Conservation (phyloP, 1,140 invertebrate species). For the Procambarus clarkii region DNA sequence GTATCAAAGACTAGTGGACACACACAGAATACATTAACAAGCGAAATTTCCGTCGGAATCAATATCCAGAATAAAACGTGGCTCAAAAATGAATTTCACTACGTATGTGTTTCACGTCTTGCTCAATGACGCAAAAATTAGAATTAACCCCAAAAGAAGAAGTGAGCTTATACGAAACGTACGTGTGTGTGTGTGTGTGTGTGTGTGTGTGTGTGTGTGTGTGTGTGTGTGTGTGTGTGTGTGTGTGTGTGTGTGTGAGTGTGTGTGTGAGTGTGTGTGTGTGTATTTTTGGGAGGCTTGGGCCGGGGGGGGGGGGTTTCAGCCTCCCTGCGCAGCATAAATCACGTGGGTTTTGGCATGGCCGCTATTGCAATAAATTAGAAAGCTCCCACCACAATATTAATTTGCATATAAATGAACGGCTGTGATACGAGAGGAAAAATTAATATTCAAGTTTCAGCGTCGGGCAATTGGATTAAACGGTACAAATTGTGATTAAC, state of each 20-base stretch:
- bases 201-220: too few relatives aligned
- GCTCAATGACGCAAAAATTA: too few relatives aligned
- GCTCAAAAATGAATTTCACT: too few relatives aligned
- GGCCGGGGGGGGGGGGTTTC: background rate
- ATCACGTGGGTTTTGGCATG: conserved; percentile 68
- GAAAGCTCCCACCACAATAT: conserved; percentile 66
- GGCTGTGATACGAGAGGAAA: conserved; percentile 64
- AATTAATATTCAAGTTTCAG: conserved; percentile 68
- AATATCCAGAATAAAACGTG: too few relatives aligned
- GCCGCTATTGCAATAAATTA: conserved; percentile 69
- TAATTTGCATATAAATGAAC: conserved; percentile 72
- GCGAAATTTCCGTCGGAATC: too few relatives aligned
- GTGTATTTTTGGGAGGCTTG: background rate
- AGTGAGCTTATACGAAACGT: too few relatives aligned
- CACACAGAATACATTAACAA: too few relatives aligned
- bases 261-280: background rate
- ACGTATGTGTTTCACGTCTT: too few relatives aligned
- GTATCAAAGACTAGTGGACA: too few relatives aligned
- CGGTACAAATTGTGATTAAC: conserved; percentile 61
- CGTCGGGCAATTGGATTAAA: conserved; percentile 66
- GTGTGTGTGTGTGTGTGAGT: background rate
- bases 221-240: too few relatives aligned
- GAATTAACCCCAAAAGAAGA: too few relatives aligned
- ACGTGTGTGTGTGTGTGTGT: too few relatives aligned
- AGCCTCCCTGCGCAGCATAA: conserved; percentile 31